Evolutionary conservation across 1,140 invertebrate species (phyloP), one percentile per base, ranked within the genome.

Genomic region (Apis laboriosa): DNA sequence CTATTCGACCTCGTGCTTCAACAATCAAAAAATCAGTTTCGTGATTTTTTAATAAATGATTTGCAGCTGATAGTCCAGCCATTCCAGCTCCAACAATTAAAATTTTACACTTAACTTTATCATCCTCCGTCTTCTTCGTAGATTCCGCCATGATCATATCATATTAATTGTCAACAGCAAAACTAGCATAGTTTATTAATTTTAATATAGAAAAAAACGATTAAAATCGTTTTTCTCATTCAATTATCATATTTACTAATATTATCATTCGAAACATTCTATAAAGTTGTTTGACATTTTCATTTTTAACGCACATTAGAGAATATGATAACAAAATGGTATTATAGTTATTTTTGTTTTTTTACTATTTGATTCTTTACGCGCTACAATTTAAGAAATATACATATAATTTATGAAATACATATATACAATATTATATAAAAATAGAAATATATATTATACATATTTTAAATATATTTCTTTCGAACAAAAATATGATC

Each of bases 11-110:
- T 84, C 97, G 94, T 53, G 97, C 97, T 94, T 98, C 97, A 77
- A 98, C 94, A 86, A 98, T 95, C 88, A 96, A 94, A 94, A 97
- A 97, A 94, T 98, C 96, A 58, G 95, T 95, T 91, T 97, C 96
- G 51, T 96, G 96, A 94, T 97, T 97, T 93, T 97, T 97, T 15
- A 97, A 90, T 80, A 98, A 95, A 92, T 97, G 96, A 95, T 97
- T 97, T 21, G 97, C 98, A 43, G 97, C 97, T 19, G 97, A 96
- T 76, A 98, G 92, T 51, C 98, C 98, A 77, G 97, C 97, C 94
- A 98, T 97, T 79, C 98, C 97, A 86, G 96, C 97, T 55, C 98
- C 98, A 89, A 98, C 96, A 90, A 98, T 98, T 84, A 98, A 93
- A 81, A 98, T 95, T 95, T 97, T 97, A 91, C 94, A 96, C 19